phyloP scores from a whole-genome alignment of 2,888 invertebrate species.

The Himalopsyche anomala region DNA sequence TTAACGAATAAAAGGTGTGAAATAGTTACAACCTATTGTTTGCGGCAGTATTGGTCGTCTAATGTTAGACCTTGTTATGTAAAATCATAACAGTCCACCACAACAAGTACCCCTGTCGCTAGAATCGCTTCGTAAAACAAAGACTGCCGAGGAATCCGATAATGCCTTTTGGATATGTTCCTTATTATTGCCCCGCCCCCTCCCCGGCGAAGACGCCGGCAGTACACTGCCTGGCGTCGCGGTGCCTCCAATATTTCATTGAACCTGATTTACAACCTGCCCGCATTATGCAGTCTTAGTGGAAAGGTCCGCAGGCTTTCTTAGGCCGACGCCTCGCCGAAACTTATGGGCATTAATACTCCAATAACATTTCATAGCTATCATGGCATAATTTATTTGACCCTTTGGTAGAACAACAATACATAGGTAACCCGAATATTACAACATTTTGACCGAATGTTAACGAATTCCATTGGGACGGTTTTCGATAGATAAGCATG shows the following conservation, averaged over 20 bases:
- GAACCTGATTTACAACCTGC: slow-evolving; percentile 65
- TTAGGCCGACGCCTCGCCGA: slow-evolving; percentile 8
- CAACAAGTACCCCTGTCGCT: background rate
- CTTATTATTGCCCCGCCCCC: slow-evolving; percentile 52
- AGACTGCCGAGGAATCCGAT: slow-evolving; percentile 76
- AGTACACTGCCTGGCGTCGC: slow-evolving; percentile 42
- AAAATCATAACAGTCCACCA: slow-evolving; percentile 13
- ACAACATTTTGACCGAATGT: no score
- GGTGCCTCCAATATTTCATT: slow-evolving; percentile 64
- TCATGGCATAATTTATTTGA: slow-evolving; percentile 9
- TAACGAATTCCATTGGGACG: background rate
- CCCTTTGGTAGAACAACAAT: slow-evolving; percentile 1
- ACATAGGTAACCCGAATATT: background rate
- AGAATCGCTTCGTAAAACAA: slow-evolving; percentile 66
- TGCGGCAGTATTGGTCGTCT: no score
- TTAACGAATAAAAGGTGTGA: no score
- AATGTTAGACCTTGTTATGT: no score
- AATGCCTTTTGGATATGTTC: slow-evolving; percentile 71
- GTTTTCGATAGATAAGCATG: background rate
- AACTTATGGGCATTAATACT: slow-evolving; percentile 38
- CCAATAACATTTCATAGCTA: slow-evolving; percentile 27
- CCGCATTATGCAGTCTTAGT: slow-evolving; percentile 63
- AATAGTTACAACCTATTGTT: no score
- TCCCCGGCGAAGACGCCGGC: slow-evolving; percentile 49
- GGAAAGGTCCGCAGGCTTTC: slow-evolving; percentile 42